These are phyloP conservation scores for Synergus itoensis DNA, from an alignment of 2,888 invertebrate species.

Conservation along the genomic window DNA sequence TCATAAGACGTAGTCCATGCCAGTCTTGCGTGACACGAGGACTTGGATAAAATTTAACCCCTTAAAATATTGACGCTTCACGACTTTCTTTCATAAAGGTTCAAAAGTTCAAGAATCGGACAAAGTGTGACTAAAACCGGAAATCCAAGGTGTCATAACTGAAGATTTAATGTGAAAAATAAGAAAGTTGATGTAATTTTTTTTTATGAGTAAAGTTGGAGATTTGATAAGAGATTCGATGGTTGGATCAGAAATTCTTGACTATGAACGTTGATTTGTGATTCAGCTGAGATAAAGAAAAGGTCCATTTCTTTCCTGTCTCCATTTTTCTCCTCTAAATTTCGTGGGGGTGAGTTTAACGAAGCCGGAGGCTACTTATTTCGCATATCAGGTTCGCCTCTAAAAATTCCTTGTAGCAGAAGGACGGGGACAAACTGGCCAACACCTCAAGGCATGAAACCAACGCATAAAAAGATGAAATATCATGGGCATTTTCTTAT, in stretches of 20 bases:
- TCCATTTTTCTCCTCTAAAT: conserved; percentile 25
- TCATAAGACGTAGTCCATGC: conserved; percentile 19
- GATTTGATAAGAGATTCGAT: not conserved
- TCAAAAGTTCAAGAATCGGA: too few relatives aligned
- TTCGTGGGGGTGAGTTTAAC: conserved; percentile 54
- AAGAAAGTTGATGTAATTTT: too few relatives aligned
- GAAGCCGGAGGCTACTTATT: conserved; percentile 71
- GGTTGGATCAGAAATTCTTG: not conserved
- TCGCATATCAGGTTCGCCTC: conserved; percentile 71
- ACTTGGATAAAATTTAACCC: conserved; percentile 23
- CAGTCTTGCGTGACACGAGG: conserved; percentile 29
- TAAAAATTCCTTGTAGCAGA: conserved; percentile 65
- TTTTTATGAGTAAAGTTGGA: too few relatives aligned
- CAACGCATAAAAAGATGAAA: conserved; percentile 73
- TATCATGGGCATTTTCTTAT: conserved; percentile 74
- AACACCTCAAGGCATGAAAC: conserved; percentile 74
- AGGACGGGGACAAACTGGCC: conserved; percentile 63
- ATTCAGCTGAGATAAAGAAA: not conserved
- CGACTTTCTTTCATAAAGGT: not conserved
- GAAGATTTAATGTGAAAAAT: too few relatives aligned
- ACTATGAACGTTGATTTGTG: not conserved
- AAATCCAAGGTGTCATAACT: too few relatives aligned
- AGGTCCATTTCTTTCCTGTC: conserved; percentile 29
- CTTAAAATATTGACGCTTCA: conserved; percentile 28
- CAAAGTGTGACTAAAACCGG: too few relatives aligned